Conservation (phyloP, 2,113 vertebrate genomes). For the Nanorana parkeri region DNA sequence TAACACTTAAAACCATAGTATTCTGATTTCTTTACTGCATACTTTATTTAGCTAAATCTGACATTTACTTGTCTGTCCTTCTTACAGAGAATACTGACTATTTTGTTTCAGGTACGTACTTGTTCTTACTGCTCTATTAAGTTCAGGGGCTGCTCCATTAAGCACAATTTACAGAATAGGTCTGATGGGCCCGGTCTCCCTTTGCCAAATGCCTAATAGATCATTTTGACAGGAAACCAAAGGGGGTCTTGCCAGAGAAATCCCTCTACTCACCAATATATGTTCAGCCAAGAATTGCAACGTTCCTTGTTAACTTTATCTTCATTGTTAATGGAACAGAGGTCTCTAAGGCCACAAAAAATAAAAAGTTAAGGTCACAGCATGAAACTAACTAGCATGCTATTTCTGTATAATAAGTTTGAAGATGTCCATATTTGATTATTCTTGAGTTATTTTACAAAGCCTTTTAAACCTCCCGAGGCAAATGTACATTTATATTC, state of each 20-base stretch:
- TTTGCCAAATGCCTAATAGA: conserved; percentile 49
- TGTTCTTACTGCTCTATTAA: conserved; percentile 35
- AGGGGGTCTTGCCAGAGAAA: conserved; percentile 40
- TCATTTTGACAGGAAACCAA: conserved; percentile 55
- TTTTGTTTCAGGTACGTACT: conserved; percentile 79
- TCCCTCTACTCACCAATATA: conserved; percentile 37
- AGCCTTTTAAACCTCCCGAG: conserved; percentile 27
- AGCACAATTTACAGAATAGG: neutral
- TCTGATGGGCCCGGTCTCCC: neutral
- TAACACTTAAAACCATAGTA: neutral
- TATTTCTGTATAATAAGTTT: conserved; percentile 30
- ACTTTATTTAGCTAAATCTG: conserved; percentile 53
- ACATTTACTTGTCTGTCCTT: conserved; percentile 67
- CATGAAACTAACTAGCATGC: conserved; percentile 34
- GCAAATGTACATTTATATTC: conserved; percentile 43
- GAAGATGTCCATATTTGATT: conserved; percentile 43
- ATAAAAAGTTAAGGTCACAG: neutral
- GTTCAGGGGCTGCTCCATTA: neutral
- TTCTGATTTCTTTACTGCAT: neutral
- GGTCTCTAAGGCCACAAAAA: conserved; percentile 18
- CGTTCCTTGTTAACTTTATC: conserved; percentile 38
- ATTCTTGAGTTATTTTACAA: conserved; percentile 42
- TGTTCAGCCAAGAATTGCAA: conserved; percentile 13
- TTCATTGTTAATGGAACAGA: conserved; percentile 38
- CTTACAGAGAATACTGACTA: conserved; percentile 77